phyloP scores from a whole-genome alignment of 2,797 vertebrate species.

The Ataeniobius toweri region DNA sequence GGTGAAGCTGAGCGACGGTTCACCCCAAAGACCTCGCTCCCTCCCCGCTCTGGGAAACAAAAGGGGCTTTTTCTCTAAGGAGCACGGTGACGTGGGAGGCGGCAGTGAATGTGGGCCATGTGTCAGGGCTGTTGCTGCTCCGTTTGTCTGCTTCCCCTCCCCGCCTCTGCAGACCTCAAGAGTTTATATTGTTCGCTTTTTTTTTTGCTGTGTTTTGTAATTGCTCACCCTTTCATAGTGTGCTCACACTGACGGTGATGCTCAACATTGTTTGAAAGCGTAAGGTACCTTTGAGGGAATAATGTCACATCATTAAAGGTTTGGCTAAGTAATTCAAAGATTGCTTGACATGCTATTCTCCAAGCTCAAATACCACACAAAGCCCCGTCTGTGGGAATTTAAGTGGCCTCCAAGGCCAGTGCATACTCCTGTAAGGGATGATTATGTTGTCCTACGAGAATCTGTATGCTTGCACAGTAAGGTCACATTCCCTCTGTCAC shows the following conservation, averaged over 20 bases:
- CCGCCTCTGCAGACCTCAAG: conserved; percentile 34
- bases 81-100: conserved; percentile 75
- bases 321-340: conserved; percentile 42
- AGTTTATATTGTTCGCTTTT: conserved; percentile 18
- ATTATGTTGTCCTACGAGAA: conserved; percentile 29
- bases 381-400: conserved; percentile 32
- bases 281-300: conserved; percentile 6
- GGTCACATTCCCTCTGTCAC: conserved; percentile 39
- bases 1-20: conserved; percentile 65
- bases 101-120: conserved; percentile 79
- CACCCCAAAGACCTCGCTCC: conserved; percentile 72
- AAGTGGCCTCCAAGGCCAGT: conserved; percentile 13
- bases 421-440: conserved; percentile 33
- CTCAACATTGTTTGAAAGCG: conserved; percentile 40
- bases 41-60: conserved; percentile 67
- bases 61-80: conserved; percentile 73
- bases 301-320: conserved; percentile 26
- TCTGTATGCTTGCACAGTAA: conserved; percentile 32
- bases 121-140: conserved; percentile 72
- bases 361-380: conserved; percentile 34
- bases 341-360: conserved; percentile 30
- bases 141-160: conserved; percentile 59
- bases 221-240: neutral
- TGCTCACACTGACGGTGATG: conserved; percentile 23
- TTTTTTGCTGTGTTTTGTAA: conserved; percentile 8